These are phyloP conservation scores for Drosophila demipolita DNA, from an alignment of 2,888 invertebrate species.

Conservation along the genomic window DNA sequence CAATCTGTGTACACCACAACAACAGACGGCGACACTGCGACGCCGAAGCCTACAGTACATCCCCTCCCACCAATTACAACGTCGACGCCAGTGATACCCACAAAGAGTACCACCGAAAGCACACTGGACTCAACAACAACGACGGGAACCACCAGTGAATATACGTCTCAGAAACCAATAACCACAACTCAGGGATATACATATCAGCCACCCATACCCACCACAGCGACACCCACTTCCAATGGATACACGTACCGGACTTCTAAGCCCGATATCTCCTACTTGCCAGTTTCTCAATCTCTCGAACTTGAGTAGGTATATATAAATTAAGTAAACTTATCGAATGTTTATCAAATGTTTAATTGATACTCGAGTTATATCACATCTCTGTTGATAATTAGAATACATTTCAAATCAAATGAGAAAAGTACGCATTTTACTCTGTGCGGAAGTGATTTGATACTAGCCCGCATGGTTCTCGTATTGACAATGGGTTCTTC, in stretches of 20 bases:
- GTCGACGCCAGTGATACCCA: conserved; percentile 48
- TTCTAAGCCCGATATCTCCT: conserved; percentile 26
- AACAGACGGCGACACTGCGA: conserved; percentile 60
- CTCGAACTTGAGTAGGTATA: conserved; percentile 22
- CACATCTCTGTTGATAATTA: conserved; percentile 27
- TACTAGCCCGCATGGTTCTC: conserved; percentile 14
- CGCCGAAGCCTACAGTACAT: conserved; percentile 71
- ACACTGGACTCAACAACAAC: conserved; percentile 14
- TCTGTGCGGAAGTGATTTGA: conserved; percentile 43
- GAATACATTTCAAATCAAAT: conserved; percentile 29
- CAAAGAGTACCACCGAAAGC: conserved; percentile 48
- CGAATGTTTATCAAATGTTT: conserved; percentile 9
- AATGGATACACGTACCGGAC: background rate
- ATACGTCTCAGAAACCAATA: conserved; percentile 2
- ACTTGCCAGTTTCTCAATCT: conserved; percentile 40
- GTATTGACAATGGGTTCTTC: conserved; percentile 47
- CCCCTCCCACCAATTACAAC: conserved; percentile 62
- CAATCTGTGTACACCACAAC: conserved; percentile 70
- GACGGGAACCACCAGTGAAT: conserved; percentile 5
- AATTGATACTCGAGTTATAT: conserved; percentile 18
- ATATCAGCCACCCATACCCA: conserved; percentile 14
- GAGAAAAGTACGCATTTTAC: conserved; percentile 9
- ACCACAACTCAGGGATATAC: conserved; percentile 9
- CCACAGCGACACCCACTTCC: conserved; percentile 32
- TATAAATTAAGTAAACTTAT: conserved; percentile 8